A percentile compares a stretch with the other conserved stretches of the same genome.
Conservation (phyloP, 2,113 vertebrate species). For the Equus przewalskii region DNA sequence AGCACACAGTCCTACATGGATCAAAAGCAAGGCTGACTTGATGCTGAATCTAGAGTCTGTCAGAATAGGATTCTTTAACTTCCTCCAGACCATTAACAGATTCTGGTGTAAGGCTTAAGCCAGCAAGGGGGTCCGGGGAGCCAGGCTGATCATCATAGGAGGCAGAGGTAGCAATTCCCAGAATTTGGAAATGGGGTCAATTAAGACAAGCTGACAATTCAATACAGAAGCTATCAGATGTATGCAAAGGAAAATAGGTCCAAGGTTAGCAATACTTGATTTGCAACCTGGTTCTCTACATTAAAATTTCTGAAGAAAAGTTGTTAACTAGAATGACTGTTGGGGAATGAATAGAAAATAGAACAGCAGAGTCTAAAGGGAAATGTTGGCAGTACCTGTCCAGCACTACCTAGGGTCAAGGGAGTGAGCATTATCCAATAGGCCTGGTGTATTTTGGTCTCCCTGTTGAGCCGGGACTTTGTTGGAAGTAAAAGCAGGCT, state of each 20-base stretch:
- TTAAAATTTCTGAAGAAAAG: not conserved
- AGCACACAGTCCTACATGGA: not conserved
- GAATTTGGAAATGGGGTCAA: not conserved
- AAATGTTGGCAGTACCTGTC: not conserved
- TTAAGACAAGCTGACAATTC: not conserved
- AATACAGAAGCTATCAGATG: not conserved
- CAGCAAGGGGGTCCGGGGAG: not conserved
- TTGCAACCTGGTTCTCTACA: not conserved
- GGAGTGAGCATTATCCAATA: rapidly evolving
- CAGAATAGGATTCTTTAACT: not conserved
- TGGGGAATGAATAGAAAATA: not conserved
- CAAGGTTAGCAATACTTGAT: not conserved
- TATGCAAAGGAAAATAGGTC: not conserved
- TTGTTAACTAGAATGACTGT: not conserved
- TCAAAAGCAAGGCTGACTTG: not conserved
- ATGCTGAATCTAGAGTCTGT: not conserved
- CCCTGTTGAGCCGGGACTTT: not conserved
- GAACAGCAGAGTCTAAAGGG: not conserved
- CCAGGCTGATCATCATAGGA: not conserved
- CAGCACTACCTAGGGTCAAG: not conserved
- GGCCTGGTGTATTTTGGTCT: not conserved
- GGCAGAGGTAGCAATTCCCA: not conserved
- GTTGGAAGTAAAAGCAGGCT: not conserved
- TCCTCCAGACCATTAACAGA: not conserved
- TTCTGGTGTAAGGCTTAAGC: not conserved